Conservation (phyloP, 2,113 vertebrate species). For the Albula goreensis region DNA sequence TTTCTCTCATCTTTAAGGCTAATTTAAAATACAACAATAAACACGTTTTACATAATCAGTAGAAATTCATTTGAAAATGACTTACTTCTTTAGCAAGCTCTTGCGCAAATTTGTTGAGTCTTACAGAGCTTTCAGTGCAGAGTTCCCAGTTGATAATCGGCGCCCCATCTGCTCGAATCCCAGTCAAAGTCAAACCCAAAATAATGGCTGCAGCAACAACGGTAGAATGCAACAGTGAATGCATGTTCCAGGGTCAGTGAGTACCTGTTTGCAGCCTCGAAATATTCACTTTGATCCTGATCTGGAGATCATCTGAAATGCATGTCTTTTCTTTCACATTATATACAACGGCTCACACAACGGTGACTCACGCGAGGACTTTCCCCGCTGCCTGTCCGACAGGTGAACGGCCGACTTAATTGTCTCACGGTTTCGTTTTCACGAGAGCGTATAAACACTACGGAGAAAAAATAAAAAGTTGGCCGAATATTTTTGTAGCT, state of each 20-base stretch:
- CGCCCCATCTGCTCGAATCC: constrained; percentile 20
- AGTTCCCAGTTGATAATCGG: constrained; percentile 36
- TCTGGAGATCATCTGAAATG: not conserved
- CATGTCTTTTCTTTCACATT: not conserved
- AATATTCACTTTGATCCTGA: not conserved
- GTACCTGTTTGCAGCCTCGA: not conserved
- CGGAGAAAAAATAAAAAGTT: constrained; percentile 19
- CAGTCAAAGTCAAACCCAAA: not conserved
- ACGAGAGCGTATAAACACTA: not conserved
- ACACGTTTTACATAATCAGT: not conserved
- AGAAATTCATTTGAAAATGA: not conserved
- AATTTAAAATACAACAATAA: not conserved
- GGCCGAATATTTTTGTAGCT: constrained; percentile 16
- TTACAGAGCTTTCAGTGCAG: not conserved
- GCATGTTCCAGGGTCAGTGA: constrained; percentile 36
- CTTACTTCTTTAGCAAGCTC: constrained; percentile 18
- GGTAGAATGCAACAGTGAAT: not conserved
- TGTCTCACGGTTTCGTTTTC: constrained; percentile 11
- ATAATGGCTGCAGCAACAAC: constrained; percentile 6
- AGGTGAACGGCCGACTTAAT: not conserved
- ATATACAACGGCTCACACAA: not conserved
- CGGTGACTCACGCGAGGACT: constrained; percentile 52
- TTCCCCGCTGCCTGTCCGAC: constrained; percentile 42
- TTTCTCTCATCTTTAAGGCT: not conserved
- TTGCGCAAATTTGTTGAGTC: constrained; percentile 7